A percentile compares a stretch with the other conserved stretches of the same genome.
These are phyloP conservation scores for Istiophorus platypterus DNA, from an alignment of 2,113 vertebrate genomes.

Conservation along the genomic window DNA sequence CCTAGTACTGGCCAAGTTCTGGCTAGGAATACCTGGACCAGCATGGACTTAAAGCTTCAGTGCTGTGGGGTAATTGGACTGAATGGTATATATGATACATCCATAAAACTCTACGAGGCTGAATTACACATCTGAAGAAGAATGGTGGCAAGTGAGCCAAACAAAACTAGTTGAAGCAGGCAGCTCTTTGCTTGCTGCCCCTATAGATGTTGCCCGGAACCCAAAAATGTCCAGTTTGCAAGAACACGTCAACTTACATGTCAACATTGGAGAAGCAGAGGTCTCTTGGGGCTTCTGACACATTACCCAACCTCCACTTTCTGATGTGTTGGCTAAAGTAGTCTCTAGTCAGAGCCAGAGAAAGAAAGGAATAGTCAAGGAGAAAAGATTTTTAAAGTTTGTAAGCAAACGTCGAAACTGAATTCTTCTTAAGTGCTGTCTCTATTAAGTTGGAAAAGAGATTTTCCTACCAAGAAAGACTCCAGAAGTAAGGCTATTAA, in stretches of 20 bases:
- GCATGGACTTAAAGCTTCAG: conserved; percentile 62
- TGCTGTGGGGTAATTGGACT: conserved; percentile 60
- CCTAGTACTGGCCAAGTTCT: conserved; percentile 12
- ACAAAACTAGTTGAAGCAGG: conserved; percentile 52
- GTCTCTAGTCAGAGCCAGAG: background rate
- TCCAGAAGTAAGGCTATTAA: conserved; percentile 18
- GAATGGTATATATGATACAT: conserved; percentile 62
- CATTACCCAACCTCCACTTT: background rate
- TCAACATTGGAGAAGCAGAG: background rate
- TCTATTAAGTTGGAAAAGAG: background rate
- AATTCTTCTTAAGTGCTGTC: background rate
- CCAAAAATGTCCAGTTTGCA: background rate
- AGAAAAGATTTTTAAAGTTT: background rate
- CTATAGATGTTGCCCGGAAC: background rate
- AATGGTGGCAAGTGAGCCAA: conserved; percentile 61
- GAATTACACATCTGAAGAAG: conserved; percentile 66
- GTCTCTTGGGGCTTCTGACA: background rate
- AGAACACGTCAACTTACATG: background rate
- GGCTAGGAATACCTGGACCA: conserved; percentile 51
- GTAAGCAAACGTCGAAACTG: background rate
- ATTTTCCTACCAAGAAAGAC: conserved; percentile 12
- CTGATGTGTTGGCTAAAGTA: background rate
- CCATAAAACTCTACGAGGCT: conserved; percentile 62
- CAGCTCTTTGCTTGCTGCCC: conserved; percentile 23
- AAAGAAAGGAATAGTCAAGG: background rate